These are phyloP conservation scores for Andrena bicolor DNA, from an alignment of 2,888 invertebrate genomes.

Conservation along the genomic window DNA sequence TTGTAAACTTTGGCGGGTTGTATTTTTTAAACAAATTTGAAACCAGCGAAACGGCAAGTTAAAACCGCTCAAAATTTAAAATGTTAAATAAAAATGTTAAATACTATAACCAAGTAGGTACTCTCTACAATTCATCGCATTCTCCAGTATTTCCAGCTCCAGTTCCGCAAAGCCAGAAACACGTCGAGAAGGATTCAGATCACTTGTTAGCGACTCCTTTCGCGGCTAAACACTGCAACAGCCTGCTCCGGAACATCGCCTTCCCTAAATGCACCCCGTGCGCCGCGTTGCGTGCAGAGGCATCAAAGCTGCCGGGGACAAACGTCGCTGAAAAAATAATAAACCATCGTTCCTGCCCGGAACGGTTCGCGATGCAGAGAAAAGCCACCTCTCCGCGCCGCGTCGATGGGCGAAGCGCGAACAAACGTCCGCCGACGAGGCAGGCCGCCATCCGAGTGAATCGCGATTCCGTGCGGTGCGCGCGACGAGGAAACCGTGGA, in stretches of 20 bases:
- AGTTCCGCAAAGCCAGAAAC: too few species aligned
- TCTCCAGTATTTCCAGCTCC: too few species aligned
- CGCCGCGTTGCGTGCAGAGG: neutral
- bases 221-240: neutral
- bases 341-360: conserved; percentile 14
- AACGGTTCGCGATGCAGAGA: conserved; percentile 12
- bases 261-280: conserved; percentile 4
- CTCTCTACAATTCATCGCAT: too few species aligned
- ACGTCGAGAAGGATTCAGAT: neutral
- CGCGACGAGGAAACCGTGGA: neutral
- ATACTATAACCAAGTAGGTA: too few species aligned
- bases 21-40: too few species aligned
- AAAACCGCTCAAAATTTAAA: too few species aligned
- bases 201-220: neutral
- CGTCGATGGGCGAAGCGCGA: conserved; percentile 21
- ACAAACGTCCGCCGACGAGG: conserved; percentile 18
- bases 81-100: too few species aligned
- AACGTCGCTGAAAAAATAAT: conserved; percentile 18
- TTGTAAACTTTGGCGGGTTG: too few species aligned
- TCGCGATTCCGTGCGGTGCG: conserved; percentile 18
- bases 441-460: neutral
- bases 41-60: too few species aligned
- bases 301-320: neutral
- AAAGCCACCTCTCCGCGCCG: conserved; percentile 18
- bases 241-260: neutral